Conservation (phyloP, 64 coral and sea anemone genomes). For the Montipora cactus region DNA sequence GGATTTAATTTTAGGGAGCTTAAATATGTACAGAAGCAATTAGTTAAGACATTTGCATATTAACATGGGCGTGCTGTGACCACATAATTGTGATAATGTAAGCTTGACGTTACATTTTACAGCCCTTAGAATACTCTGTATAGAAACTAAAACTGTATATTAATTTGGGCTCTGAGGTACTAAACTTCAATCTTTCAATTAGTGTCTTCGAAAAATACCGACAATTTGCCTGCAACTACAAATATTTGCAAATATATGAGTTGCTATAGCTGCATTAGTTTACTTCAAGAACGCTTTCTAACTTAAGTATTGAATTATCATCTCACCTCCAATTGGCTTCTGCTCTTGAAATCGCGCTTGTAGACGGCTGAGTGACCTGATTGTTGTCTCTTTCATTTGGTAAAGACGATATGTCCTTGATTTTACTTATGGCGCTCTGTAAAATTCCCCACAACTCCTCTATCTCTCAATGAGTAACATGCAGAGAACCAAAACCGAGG, state of each 20-base stretch:
- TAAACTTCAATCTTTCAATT: no score
- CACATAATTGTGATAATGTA: no score
- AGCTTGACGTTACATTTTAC: no score
- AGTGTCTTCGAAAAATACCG: no score
- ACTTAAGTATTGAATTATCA: background rate
- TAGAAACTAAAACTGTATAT: no score
- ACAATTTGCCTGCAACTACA: no score
- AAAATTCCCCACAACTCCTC: background rate
- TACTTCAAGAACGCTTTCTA: background rate
- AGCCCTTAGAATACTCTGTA: no score
- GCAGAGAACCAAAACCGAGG: background rate
- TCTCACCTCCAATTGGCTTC: background rate
- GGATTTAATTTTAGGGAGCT: no score
- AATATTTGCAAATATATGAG: background rate
- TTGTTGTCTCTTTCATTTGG: background rate
- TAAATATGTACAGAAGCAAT: no score
- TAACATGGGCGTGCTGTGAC: no score
- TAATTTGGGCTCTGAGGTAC: no score
- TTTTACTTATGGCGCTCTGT: background rate
- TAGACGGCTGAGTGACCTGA: background rate
- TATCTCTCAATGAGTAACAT: background rate
- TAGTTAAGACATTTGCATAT: no score
- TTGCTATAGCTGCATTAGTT: background rate
- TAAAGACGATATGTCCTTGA: background rate
- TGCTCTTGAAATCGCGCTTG: background rate